phyloP scores from a whole-genome alignment of 2,797 vertebrate genomes.

The Heliangelus exortis region DNA sequence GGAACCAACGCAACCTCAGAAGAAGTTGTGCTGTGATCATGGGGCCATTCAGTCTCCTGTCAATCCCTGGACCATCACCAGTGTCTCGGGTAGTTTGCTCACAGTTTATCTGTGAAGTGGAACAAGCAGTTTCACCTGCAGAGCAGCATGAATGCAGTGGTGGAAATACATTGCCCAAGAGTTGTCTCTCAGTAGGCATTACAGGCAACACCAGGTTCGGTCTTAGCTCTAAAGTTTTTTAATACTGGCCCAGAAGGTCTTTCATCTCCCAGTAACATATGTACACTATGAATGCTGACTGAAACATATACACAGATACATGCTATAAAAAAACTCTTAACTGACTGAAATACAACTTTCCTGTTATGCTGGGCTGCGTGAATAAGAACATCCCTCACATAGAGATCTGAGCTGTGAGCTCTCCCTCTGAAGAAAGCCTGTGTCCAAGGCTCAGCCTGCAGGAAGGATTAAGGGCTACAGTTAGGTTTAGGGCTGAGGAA shows the following conservation, averaged over 20 bases:
- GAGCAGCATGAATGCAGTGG: background rate
- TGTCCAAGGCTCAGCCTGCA: background rate
- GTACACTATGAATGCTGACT: background rate
- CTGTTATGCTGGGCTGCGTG: background rate
- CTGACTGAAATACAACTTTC: background rate
- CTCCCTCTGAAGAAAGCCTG: background rate
- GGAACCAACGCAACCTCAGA: background rate
- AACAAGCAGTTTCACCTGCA: background rate
- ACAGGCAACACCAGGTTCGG: background rate
- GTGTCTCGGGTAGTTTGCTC: background rate
- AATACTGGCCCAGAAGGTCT: background rate
- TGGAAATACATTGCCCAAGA: background rate
- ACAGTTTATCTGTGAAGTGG: background rate
- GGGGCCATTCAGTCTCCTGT: background rate
- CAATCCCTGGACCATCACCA: background rate
- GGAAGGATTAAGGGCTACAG: background rate
- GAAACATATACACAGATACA: background rate
- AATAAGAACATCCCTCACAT: background rate
- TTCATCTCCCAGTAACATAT: background rate
- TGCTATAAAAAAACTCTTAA: background rate
- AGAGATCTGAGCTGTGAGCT: background rate
- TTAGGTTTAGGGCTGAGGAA: background rate
- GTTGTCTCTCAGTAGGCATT: background rate
- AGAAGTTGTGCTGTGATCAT: background rate
- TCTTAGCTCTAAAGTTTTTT: background rate